Conservation (phyloP, 2,113 vertebrate genomes). For the Gadus chalcogrammus region DNA sequence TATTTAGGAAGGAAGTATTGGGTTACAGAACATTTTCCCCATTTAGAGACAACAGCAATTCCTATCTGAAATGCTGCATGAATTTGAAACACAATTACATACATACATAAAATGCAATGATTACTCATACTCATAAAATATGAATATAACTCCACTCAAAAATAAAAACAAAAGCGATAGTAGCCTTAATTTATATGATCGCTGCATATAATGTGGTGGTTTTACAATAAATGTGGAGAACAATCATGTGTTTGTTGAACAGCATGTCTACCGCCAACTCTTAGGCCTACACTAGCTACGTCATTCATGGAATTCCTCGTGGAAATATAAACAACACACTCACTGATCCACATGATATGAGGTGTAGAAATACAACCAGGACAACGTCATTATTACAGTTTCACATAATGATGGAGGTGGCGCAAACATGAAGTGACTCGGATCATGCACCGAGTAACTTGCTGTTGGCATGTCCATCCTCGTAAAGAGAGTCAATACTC, state of each 20-base stretch:
- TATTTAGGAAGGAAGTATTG: slow-evolving; percentile 68
- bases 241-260: slow-evolving; percentile 34
- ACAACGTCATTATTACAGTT: background rate
- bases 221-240: slow-evolving; percentile 34
- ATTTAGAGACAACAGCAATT: too few species aligned
- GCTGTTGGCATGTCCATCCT: too few species aligned
- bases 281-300: slow-evolving; percentile 12
- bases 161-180: too few species aligned
- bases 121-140: too few species aligned
- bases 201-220: background rate
- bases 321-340: background rate
- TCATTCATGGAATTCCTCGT: slow-evolving; percentile 47
- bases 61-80: too few species aligned
- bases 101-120: too few species aligned
- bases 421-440: too few species aligned
- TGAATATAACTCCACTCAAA: background rate
- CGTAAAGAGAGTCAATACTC: too few species aligned
- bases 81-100: too few species aligned
- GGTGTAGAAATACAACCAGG: too few species aligned
- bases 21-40: slow-evolving; percentile 15
- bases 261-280: slow-evolving; percentile 30
- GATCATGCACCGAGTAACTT: too few species aligned
- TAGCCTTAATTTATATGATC: background rate
- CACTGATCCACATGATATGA: background rate
- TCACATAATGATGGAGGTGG: background rate